phyloP scores from a whole-genome alignment of 23 tunicate genomes.

The Styela clava region DNA sequence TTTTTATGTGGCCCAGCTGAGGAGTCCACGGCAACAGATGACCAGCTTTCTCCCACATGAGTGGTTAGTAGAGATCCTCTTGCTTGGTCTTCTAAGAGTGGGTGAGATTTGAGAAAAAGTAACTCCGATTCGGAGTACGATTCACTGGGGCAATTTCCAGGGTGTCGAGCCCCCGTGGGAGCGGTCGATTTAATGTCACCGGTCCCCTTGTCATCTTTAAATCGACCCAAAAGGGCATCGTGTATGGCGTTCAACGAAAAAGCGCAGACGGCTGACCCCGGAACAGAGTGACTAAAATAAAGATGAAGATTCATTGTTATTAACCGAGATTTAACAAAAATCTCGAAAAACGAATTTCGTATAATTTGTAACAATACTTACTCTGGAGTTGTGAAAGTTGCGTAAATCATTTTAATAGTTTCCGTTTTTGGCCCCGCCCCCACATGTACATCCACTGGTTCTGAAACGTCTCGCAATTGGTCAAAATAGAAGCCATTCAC shows the following conservation, averaged over 20 bases:
- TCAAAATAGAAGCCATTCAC: slow-evolving; percentile 79
- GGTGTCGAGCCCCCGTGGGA: slow-evolving; percentile 49
- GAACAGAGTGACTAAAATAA: slow-evolving; percentile 42
- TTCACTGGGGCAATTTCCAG: slow-evolving; percentile 55
- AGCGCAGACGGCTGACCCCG: slow-evolving; percentile 80
- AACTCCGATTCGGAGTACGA: slow-evolving; percentile 50
- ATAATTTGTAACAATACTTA: no score
- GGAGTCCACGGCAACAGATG: slow-evolving; percentile 32
- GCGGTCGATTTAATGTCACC: not conserved
- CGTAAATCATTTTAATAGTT: slow-evolving; percentile 38
- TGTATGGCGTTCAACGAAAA: slow-evolving; percentile 45
- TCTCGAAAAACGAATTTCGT: no score
- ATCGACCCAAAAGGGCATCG: slow-evolving; percentile 38
- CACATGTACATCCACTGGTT: slow-evolving; percentile 23
- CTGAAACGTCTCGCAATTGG: slow-evolving; percentile 60
- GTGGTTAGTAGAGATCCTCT: slow-evolving; percentile 52
- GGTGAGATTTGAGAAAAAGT: slow-evolving; percentile 65
- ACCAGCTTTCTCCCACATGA: slow-evolving; percentile 64
- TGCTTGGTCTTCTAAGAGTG: slow-evolving; percentile 73
- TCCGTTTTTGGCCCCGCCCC: slow-evolving; percentile 9
- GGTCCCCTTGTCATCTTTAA: slow-evolving; percentile 18
- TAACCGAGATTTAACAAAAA: no score
- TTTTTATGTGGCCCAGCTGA: slow-evolving; percentile 42
- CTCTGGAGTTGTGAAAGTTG: slow-evolving; percentile 70
- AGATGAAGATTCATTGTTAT: no score